Base-by-base conservation (phyloP, 2,797 vertebrate genomes). In the Channa striata region DNA sequence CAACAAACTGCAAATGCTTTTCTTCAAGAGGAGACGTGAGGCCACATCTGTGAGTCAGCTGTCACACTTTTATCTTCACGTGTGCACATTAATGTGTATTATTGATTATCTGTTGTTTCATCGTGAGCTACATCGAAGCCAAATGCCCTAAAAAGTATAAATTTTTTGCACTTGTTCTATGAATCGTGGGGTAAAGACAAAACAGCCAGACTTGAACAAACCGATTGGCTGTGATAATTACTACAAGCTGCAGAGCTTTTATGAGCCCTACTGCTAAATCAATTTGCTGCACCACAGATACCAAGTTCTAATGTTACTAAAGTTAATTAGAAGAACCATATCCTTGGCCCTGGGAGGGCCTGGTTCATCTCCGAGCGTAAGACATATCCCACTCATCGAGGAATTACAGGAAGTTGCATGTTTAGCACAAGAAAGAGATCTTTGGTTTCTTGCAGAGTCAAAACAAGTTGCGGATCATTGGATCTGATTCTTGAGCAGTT, bases 251-350 rank as follows among this genome's bases (percentile, higher is more conserved):
- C 77, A 57, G 60, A 61, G 67, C 14, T 12, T 73, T 82, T 64
- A 83, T 65, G 60, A 74, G 63, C 33, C 57, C 42, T 9, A 39
- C 61, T 52, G 77, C 59, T 76, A 62, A 82, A 74, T 76, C 74
- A 76, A 80, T 87, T 82, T 66, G 51, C 72, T 40, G 66, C 80
- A 0, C 77, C 56, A 44, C 72, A 63, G 69, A 79, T 5, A 65
- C 9, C 52, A 49, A 67, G 34, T 59, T 77, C 48, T 79, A 63
- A 77, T 77, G 78, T 74, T 69, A 30, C 63, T 30, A 25, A 63
- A 66, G 57, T 72, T 68, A 74, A 83, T 83, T 79, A 76, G 64
- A 64, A 37, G 63, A 8, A 56, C 33, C n/a, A 21, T 59, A 65
- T 73, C 36, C 66, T 59, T 58, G 23, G 40, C 33, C 36, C 54